Evolutionary conservation across 2,888 invertebrate species (phyloP).

Genomic region (Branchipolynoe longqiensis): DNA sequence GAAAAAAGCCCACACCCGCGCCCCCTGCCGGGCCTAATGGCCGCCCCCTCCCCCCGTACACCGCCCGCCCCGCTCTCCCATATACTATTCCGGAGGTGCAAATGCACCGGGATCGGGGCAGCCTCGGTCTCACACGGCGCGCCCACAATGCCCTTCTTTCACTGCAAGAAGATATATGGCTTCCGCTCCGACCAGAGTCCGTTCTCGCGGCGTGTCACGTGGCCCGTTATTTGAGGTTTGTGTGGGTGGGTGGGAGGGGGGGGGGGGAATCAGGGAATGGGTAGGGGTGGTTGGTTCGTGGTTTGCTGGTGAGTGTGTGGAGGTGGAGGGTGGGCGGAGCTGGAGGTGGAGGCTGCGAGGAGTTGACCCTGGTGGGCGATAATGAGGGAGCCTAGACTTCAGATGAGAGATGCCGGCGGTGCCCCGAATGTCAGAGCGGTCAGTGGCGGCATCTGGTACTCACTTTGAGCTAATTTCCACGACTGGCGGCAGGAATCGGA

Average conservation of each 20-base stretch:
- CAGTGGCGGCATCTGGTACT: slow-evolving; percentile 38
- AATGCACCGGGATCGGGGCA: slow-evolving; percentile 17
- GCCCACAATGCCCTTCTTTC: slow-evolving; percentile 51
- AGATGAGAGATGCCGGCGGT: slow-evolving; percentile 13
- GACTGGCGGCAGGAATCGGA: neutral
- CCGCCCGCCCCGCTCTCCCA: slow-evolving; percentile 6
- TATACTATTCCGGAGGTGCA: slow-evolving; percentile 18
- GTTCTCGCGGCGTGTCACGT: slow-evolving; percentile 21
- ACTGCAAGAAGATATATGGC: slow-evolving; percentile 46
- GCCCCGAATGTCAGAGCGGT: slow-evolving; percentile 41
- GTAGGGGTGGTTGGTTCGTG: no score
- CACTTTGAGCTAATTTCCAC: slow-evolving; percentile 13
- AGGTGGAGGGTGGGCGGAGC: no score
- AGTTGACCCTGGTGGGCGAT: slow-evolving; percentile 33
- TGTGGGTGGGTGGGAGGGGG: no score
- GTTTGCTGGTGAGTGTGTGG: no score
- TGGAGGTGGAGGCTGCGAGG: no score
- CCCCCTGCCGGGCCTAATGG: slow-evolving; percentile 18
- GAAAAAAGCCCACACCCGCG: no score
- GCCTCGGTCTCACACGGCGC: neutral
- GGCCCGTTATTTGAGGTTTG: slow-evolving; percentile 28
- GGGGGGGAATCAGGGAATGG: no score
- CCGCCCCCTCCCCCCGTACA: slow-evolving; percentile 1
- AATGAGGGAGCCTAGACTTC: slow-evolving; percentile 4
- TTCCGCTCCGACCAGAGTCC: slow-evolving; percentile 24